These are phyloP conservation scores for Porphyrio hochstetteri DNA, from an alignment of 2,113 vertebrate species.

Conservation along the genomic window DNA sequence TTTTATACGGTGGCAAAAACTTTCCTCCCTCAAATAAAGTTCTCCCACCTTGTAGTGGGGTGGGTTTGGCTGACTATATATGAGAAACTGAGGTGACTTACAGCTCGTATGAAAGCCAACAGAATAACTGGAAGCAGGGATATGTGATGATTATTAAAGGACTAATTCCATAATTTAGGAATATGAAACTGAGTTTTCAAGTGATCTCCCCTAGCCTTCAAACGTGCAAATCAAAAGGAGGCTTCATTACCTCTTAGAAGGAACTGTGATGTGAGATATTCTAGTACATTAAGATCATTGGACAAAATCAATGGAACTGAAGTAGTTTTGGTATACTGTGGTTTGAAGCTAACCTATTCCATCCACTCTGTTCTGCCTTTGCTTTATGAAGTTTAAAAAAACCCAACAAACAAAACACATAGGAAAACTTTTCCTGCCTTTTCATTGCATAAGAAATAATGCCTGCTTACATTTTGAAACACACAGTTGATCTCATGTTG, in stretches of 20 bases:
- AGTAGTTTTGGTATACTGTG: neutral
- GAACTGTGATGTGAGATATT: neutral
- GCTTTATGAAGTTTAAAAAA: neutral
- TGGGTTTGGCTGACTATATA: neutral
- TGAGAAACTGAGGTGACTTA: neutral
- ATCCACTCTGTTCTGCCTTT: neutral
- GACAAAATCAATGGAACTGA: neutral
- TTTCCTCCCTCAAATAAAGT: neutral
- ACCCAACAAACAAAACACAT: neutral
- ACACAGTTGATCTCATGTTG: neutral
- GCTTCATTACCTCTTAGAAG: neutral
- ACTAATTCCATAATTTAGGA: neutral
- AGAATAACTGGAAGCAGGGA: neutral
- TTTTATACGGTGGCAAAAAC: neutral
- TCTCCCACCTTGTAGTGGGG: neutral
- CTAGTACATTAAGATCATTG: neutral
- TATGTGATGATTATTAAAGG: neutral
- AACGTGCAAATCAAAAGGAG: neutral
- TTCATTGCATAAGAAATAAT: neutral
- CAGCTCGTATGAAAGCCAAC: neutral
- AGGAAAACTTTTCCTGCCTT: neutral
- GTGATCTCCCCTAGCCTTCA: neutral
- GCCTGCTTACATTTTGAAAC: neutral
- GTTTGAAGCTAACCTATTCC: neutral
- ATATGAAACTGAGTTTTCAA: neutral